Evolutionary conservation across 2,888 invertebrate genomes (phyloP).

Genomic region (Hymenopus coronatus): DNA sequence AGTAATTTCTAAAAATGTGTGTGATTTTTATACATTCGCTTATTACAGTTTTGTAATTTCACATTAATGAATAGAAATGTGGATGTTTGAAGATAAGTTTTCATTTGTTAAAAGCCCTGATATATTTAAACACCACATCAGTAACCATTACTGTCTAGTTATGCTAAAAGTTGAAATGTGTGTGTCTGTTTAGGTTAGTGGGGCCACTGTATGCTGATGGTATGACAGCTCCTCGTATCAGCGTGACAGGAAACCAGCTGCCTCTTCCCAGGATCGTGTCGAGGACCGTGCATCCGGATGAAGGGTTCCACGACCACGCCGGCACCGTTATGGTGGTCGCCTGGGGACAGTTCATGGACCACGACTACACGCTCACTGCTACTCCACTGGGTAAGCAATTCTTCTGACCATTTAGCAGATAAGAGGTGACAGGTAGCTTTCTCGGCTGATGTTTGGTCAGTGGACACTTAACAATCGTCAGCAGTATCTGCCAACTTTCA

Average conservation of each 20-base stretch:
- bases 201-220: constrained; percentile 83
- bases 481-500: neutral
- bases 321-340: constrained; percentile 91
- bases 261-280: constrained; percentile 84
- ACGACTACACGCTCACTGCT: constrained; percentile 85
- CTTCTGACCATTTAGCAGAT: neutral
- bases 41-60: no score
- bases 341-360: constrained; percentile 95
- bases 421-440: neutral
- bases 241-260: constrained; percentile 71
- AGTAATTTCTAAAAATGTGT: no score
- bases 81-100: no score
- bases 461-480: neutral
- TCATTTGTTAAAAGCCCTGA: no score
- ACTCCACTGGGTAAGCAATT: constrained; percentile 73
- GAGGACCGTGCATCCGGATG: constrained; percentile 87
- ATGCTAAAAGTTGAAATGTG: no score
- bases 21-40: no score
- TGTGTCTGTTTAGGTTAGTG: constrained; percentile 55
- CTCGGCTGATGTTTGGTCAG: neutral
- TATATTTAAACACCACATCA: no score
- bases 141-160: neutral
- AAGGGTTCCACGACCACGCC: constrained; percentile 90
- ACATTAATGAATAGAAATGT: no score
- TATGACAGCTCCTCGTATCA: constrained; percentile 78